Base-by-base conservation (phyloP, 1,140 invertebrate species). In the Trichogramma pretiosum region DNA sequence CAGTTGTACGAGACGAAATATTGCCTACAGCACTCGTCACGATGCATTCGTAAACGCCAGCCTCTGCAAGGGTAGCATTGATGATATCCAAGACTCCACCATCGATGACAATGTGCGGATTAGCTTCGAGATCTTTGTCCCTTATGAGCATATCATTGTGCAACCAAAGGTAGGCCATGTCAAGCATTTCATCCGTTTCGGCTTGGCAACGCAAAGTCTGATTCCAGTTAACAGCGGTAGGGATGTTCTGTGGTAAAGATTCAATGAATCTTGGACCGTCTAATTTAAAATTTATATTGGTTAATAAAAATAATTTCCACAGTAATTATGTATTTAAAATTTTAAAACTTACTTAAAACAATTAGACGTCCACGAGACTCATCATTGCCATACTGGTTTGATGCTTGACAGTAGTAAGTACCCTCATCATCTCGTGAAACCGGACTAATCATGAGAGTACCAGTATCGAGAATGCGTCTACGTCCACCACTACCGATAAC, bases 161-260 rank as follows among this genome's bases (percentile, higher is more conserved):
- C 34, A 80, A 85, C 91, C 91, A 95, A 42, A 89, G 77, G 58
- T 91, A 94, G 10, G 90, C 87, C 36, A 91, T 78, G 56, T 96
- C 92, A 23, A 96, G 68, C 35, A 88, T 74, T 49, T 84, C 79
- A 62, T 92, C 89, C 14, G 82, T 80, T 35, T 82, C 75, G 1
- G 88, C 90, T 62, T 81, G 78, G 61, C 92, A 96, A 54, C 82
- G 77, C 3, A 96, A 61, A 40, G 80, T 81, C 38, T 91, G 74
- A 52, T 83, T 78, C 46, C 80, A 71, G 52, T 82, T 80, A 10
- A 90, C 80, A 46, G 81, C 71, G 3, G 80, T 81, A 8, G 77
- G 71, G 34, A 89, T 79, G 17, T 71, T 70, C 3, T 76, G 77
- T 18, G 76, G 79, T 34, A 87, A 74, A 24, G 73, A 69, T 63